A percentile compares a stretch with the other conserved stretches of the same genome.
Conservation (phyloP, 2,888 invertebrate species). For the Diaphora mendica region DNA sequence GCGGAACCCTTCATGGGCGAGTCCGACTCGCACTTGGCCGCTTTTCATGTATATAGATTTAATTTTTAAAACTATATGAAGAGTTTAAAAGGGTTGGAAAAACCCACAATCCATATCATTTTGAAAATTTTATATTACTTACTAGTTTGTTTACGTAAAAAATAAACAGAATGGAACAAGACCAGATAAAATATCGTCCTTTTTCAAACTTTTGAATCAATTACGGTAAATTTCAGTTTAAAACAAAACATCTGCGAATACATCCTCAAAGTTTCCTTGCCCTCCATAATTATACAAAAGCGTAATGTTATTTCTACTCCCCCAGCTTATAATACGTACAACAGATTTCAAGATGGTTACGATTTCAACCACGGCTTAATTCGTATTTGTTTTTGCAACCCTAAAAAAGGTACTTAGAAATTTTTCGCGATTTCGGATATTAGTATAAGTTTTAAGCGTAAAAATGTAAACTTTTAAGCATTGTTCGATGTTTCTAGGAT, state of each 20-base stretch:
- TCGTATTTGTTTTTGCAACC: conserved; percentile 24
- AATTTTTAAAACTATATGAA: no score
- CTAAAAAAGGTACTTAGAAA: conserved; percentile 4
- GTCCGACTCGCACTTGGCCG: no score
- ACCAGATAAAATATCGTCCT: no score
- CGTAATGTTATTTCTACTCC: conserved; percentile 3
- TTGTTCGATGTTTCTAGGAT: no score
- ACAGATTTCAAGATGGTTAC: conserved; percentile 29
- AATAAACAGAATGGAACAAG: neutral
- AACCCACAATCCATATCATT: no score
- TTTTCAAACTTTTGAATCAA: neutral
- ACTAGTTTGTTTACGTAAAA: no score
- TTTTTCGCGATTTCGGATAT: neutral
- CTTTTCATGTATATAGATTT: no score
- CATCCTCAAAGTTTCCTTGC: neutral
- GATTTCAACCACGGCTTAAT: conserved; percentile 26
- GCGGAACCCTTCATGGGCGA: no score
- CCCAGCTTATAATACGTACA: conserved; percentile 9
- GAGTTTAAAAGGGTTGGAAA: no score
- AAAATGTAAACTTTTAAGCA: neutral
- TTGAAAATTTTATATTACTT: no score
- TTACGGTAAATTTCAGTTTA: neutral
- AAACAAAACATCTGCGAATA: neutral
- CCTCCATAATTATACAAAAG: conserved; percentile 9
- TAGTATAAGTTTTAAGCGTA: neutral